Conservation (phyloP, 2,113 vertebrate genomes). For the Aptenodytes forsteri region DNA sequence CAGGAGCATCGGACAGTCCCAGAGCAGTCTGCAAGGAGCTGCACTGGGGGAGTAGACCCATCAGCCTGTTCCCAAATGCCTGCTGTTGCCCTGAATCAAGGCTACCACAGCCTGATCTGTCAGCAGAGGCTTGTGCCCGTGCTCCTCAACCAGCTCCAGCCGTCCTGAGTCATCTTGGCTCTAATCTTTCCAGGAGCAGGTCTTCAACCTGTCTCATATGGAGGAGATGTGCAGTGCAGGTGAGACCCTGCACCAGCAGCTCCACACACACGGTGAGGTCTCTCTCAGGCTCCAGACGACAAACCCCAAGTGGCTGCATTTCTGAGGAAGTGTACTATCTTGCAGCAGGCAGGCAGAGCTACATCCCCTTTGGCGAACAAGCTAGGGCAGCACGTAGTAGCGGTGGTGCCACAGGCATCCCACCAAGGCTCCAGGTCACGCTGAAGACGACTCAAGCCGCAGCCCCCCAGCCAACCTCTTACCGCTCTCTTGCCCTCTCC, state of each 20-base stretch:
- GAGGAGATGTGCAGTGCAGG: rapidly evolving
- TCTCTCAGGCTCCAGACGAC: not conserved
- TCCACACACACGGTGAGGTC: rapidly evolving
- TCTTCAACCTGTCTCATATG: not conserved
- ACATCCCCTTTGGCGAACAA: not conserved
- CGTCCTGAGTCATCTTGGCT: not conserved
- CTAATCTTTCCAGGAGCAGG: not conserved
- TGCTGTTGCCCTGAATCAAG: too few species aligned
- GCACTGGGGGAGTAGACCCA: too few species aligned
- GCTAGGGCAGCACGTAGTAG: not conserved
- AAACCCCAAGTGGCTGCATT: not conserved
- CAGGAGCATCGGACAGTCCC: not conserved
- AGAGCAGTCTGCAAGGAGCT: too few species aligned
- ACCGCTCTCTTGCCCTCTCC: slow-evolving; percentile 69
- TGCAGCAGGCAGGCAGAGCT: too few species aligned
- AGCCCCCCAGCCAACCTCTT: not conserved
- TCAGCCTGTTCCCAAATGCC: too few species aligned
- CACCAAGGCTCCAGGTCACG: not conserved
- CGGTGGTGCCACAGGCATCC: rapidly evolving
- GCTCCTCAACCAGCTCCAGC: not conserved
- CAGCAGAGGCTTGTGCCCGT: too few species aligned
- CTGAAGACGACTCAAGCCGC: not conserved
- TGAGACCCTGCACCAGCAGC: not conserved
- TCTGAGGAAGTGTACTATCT: not conserved
- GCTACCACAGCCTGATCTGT: too few species aligned